Evolutionary conservation across 2,797 vertebrate genomes (phyloP), one percentile per base, ranked within the genome.

Genomic region (Caiman crocodilus): DNA sequence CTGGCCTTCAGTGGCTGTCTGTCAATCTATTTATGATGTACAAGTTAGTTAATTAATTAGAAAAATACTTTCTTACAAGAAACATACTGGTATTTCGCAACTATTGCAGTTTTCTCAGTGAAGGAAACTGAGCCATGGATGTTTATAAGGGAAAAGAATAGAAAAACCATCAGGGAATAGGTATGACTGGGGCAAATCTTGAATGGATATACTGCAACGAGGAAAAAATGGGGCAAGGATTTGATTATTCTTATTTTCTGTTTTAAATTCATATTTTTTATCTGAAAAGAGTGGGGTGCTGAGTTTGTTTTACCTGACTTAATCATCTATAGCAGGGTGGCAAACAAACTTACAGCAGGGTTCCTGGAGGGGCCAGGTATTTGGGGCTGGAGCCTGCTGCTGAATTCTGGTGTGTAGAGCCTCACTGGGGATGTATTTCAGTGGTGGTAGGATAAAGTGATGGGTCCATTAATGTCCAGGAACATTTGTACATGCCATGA

Each of bases 21-120:
- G 1, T 7, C 21, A 71, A 58, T 15, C 4, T 14, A 4, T n/a
- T 50, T 0, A 0, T 16, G 35, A 1, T 25, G 21, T 35, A 14
- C 59, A 64, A 1, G 0, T 81, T 50, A 50, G 42, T 50, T 50
- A 50, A 50, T 76, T 74, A 26, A 13, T 4, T n/a, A 42, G 23
- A 10, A 23, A 0, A 8, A 3, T 13, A 28, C 30, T 25, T 69
- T 63, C 60, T 59, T 16, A 35, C 74, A 42, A 91, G 32, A 90
- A 69, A 73, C 5, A 3, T 50, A 50, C 42, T 50, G 42, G 42
- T 50, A 50, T 50, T 50, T 50, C 10, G 9, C 42, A 50, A 50
- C 42, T 11, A 50, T 50, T 11, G 28, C 65, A 4, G 82, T 91
- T 78, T 90, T 60, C 25, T 87, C 21, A 16, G 16, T 14, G 7